Conservation (phyloP, 1,140 invertebrate species). For the Drosophila funebris region DNA sequence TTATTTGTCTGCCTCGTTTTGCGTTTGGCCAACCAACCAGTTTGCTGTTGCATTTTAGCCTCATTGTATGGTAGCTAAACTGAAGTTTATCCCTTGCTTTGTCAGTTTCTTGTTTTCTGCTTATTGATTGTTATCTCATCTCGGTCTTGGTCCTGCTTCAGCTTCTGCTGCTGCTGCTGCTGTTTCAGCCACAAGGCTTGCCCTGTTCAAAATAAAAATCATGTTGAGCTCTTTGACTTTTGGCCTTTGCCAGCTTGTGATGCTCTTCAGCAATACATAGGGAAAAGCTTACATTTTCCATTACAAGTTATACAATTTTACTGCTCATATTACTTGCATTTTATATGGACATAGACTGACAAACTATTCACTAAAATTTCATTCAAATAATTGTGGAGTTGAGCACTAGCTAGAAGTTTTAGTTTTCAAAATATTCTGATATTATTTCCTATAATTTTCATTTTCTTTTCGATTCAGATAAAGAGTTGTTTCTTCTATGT, state of each 20-base stretch:
- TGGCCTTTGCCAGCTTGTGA: not conserved
- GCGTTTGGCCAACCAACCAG: not conserved
- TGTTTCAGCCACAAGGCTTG: not conserved
- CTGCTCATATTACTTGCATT: not conserved
- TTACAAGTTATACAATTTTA: not conserved
- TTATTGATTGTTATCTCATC: conserved; percentile 42
- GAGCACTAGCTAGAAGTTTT: too few species aligned
- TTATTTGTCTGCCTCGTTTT: conserved; percentile 60
- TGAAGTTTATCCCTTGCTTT: conserved; percentile 35
- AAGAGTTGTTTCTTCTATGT: too few species aligned
- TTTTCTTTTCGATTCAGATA: too few species aligned
- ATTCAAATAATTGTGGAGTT: too few species aligned
- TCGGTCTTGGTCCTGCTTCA: not conserved
- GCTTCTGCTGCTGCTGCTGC: not conserved
- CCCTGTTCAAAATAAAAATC: conserved; percentile 11
- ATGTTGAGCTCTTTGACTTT: conserved; percentile 33
- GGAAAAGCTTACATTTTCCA: not conserved
- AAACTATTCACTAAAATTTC: too few species aligned
- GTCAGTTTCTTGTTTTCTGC: conserved; percentile 35
- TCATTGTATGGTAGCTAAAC: conserved; percentile 36
- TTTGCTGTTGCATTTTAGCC: conserved; percentile 44
- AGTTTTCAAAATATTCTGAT: too few species aligned
- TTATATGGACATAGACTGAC: too few species aligned
- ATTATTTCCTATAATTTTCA: too few species aligned
- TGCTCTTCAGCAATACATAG: not conserved